A percentile compares a stretch with the other conserved stretches of the same genome.
Evolutionary conservation across 2,888 invertebrate genomes (phyloP).

Genomic region (Auanema sp.): DNA sequence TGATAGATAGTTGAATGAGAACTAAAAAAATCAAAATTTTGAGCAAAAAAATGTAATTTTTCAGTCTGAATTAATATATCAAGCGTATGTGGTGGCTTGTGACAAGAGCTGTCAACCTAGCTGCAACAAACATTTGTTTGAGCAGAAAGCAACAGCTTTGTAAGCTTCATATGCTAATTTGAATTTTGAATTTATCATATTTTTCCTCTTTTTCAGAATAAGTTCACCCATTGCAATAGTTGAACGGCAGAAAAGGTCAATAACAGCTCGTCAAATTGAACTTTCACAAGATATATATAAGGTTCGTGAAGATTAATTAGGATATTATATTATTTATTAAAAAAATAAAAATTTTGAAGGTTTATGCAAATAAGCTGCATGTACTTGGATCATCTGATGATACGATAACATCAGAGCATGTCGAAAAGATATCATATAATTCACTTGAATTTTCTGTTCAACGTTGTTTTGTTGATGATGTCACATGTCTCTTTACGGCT

Average conservation of each 20-base stretch:
- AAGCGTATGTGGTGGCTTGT: slow-evolving; percentile 19
- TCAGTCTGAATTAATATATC: slow-evolving; percentile 19
- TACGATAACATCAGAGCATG: no score
- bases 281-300: slow-evolving; percentile 19
- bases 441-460: not conserved
- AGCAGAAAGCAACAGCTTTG: not conserved
- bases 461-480: not conserved
- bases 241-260: slow-evolving; percentile 7
- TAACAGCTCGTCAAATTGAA: slow-evolving; percentile 12
- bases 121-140: slow-evolving; percentile 13
- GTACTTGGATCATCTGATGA: no score
- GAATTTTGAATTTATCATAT: no score
- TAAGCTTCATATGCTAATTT: not conserved
- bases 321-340: no score
- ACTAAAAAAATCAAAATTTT: no score
- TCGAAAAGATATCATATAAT: no score
- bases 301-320: slow-evolving; percentile 6
- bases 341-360: no score
- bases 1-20: not conserved
- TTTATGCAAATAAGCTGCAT: no score
- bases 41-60: not conserved
- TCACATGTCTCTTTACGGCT: not conserved
- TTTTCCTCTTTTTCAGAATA: not conserved
- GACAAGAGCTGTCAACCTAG: slow-evolving; percentile 15
- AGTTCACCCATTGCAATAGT: slow-evolving; percentile 3